Evolutionary conservation across 2,113 vertebrate species (phyloP).

Genomic region (Actenoides hombroni): DNA sequence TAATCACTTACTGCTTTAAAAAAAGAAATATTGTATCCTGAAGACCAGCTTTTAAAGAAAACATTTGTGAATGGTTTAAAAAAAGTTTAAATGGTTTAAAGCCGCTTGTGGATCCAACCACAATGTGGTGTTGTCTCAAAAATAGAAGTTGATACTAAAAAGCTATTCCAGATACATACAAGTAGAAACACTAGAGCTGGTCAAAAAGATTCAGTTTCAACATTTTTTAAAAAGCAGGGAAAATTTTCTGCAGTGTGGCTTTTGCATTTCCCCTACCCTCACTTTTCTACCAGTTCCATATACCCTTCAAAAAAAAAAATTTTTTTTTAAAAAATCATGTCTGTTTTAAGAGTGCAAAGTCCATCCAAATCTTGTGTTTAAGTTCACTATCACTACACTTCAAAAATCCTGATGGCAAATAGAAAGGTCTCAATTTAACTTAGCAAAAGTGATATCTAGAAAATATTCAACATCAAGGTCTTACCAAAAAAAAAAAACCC

Average conservation of each 20-base stretch:
- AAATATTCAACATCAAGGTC: slow-evolving; percentile 70
- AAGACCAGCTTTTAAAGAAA: slow-evolving; percentile 66
- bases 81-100: not conserved
- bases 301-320: slow-evolving; percentile 21
- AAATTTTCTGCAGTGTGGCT: not conserved
- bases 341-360: slow-evolving; percentile 66
- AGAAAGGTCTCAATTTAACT: slow-evolving; percentile 67
- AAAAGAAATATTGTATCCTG: slow-evolving; percentile 44
- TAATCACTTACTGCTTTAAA: slow-evolving; percentile 25
- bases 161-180: slow-evolving; percentile 75
- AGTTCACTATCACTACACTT: slow-evolving; percentile 67
- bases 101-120: slow-evolving; percentile 47
- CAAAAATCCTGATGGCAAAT: slow-evolving; percentile 65
- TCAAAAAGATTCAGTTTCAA: slow-evolving; percentile 52
- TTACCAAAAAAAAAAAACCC: slow-evolving; percentile 41
- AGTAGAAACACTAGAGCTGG: slow-evolving; percentile 62
- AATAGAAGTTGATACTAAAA: slow-evolving; percentile 73
- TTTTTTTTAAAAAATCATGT: not conserved
- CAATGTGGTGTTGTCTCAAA: slow-evolving; percentile 67
- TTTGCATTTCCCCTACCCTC: not conserved
- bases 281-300: slow-evolving; percentile 39
- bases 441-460: slow-evolving; percentile 76
- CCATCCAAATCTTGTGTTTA: slow-evolving; percentile 63
- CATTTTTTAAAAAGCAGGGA: not conserved
- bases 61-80: slow-evolving; percentile 27